These are phyloP conservation scores for Macrobrachium rosenbergii DNA, from an alignment of 1,140 invertebrate genomes.

Conservation along the genomic window DNA sequence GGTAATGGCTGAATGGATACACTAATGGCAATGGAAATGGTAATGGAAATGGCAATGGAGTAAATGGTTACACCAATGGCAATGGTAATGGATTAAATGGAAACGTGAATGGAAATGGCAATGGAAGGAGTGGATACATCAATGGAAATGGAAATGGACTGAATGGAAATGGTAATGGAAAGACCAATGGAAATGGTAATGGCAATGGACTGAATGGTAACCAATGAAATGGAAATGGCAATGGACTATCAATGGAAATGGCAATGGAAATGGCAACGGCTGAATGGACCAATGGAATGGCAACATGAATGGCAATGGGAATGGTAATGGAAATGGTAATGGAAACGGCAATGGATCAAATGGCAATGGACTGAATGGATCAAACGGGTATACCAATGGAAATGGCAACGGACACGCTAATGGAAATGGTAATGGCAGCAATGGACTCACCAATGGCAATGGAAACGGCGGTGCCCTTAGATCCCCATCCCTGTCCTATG, in stretches of 20 bases:
- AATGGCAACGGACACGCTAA: too few relatives aligned
- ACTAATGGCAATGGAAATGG: neutral
- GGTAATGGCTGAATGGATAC: neutral
- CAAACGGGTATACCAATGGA: too few relatives aligned
- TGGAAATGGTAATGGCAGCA: too few relatives aligned
- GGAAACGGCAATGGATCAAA: too few relatives aligned
- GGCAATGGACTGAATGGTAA: neutral
- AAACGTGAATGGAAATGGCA: neutral
- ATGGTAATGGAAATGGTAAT: too few relatives aligned
- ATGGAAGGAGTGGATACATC: too few relatives aligned
- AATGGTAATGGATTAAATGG: neutral
- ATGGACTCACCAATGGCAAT: neutral
- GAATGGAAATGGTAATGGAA: too few relatives aligned
- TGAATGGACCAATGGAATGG: too few relatives aligned
- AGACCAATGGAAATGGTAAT: neutral
- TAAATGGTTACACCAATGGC: too few relatives aligned
- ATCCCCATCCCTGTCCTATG: too few relatives aligned
- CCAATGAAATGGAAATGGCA: too few relatives aligned
- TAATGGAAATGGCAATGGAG: neutral
- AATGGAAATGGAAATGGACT: neutral
- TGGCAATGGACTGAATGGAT: too few relatives aligned
- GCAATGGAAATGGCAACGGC: neutral
- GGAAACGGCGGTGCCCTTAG: neutral
- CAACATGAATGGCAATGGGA: neutral
- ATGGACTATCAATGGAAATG: neutral